phyloP scores from a whole-genome alignment of 2,113 vertebrate species.

The Lontra canadensis region DNA sequence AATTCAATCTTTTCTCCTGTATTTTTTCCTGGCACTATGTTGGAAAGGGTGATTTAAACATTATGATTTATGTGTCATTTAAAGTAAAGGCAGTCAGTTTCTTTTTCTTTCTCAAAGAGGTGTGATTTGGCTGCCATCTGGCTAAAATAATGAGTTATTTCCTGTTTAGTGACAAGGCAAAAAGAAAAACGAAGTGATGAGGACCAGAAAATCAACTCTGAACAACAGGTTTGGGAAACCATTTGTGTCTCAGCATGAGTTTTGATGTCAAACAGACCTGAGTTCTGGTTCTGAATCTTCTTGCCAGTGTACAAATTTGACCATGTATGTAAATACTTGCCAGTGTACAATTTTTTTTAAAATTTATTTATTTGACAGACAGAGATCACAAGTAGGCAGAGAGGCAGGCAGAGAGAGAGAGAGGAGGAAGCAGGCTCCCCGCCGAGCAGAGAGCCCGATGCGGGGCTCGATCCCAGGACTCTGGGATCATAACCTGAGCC shows the following conservation, averaged over 20 bases:
- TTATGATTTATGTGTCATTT: slow-evolving; percentile 65
- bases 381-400: too few relatives aligned
- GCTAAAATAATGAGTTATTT: slow-evolving; percentile 47
- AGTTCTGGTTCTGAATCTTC: not conserved
- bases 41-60: slow-evolving; percentile 70
- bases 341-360: not conserved
- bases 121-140: slow-evolving; percentile 58
- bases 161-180: slow-evolving; percentile 34
- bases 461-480: too few relatives aligned
- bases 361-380: too few relatives aligned
- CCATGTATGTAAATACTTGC: not conserved
- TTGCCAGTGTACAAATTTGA: not conserved
- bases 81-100: slow-evolving; percentile 44
- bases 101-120: slow-evolving; percentile 37
- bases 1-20: slow-evolving; percentile 51
- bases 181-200: slow-evolving; percentile 3
- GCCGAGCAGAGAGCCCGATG: too few relatives aligned
- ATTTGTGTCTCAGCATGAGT: not conserved
- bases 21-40: slow-evolving; percentile 64
- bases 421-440: too few relatives aligned
- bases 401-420: too few relatives aligned
- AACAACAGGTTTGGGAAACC: not conserved
- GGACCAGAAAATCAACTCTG: not conserved
- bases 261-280: not conserved
- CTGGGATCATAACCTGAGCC: too few relatives aligned